A percentile compares a stretch with the other conserved stretches of the same genome.
Evolutionary conservation across 53 echinoderm and acorn worm genomes (phyloP).

Genomic region (Crossaster papposus): DNA sequence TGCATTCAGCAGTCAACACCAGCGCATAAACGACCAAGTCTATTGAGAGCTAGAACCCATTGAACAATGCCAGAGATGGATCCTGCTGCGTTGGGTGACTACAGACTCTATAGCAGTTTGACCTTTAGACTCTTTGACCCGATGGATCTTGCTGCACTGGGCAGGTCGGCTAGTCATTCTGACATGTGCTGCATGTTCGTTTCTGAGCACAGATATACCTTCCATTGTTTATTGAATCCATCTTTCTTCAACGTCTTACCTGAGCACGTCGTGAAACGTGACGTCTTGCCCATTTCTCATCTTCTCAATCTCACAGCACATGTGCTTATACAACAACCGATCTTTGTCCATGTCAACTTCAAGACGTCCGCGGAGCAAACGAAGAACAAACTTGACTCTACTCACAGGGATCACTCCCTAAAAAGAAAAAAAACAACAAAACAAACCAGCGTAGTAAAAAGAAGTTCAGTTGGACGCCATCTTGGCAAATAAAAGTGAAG

Average conservation of each 20-base stretch:
- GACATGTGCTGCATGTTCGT: background rate
- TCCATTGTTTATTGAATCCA: background rate
- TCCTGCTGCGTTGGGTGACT: too few relatives aligned
- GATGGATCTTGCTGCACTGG: too few relatives aligned
- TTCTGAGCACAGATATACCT: background rate
- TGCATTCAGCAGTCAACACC: too few relatives aligned
- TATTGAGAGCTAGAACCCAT: too few relatives aligned
- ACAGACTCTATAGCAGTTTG: too few relatives aligned
- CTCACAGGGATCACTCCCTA: conserved; percentile 98
- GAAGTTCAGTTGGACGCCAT: too few relatives aligned
- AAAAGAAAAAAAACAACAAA: background rate
- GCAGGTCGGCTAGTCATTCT: background rate
- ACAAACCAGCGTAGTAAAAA: background rate
- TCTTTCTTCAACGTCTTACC: conserved; percentile 54
- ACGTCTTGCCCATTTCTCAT: conserved; percentile 98
- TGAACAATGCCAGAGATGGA: too few relatives aligned
- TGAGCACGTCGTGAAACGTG: conserved; percentile 97
- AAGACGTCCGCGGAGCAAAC: conserved; percentile 85
- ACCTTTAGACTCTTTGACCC: too few relatives aligned
- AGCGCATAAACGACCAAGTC: too few relatives aligned
- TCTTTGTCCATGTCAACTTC: conserved; percentile 99
- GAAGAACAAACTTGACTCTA: conserved; percentile 94
- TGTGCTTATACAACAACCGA: conserved; percentile 91
- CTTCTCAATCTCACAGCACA: conserved; percentile 99
- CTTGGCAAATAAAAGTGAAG: too few relatives aligned